These are phyloP conservation scores for Gallinago undulata DNA, from an alignment of 2,113 vertebrate genomes.

Conservation along the genomic window DNA sequence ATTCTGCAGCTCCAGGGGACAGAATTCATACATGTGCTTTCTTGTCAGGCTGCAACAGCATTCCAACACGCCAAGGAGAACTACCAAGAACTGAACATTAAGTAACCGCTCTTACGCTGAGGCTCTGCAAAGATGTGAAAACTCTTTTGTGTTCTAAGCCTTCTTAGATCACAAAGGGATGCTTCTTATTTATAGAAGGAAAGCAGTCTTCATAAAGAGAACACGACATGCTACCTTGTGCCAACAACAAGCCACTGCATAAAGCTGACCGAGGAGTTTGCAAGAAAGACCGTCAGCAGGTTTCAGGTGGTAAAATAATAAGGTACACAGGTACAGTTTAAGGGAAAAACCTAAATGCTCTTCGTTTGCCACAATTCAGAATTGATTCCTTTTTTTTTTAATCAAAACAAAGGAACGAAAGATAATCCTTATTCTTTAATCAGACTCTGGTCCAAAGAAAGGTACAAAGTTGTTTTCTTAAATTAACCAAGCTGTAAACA, in stretches of 20 bases:
- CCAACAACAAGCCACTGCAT: not conserved
- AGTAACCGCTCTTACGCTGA: not conserved
- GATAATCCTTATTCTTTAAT: not conserved
- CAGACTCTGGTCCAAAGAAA: not conserved
- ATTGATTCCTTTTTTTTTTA: not conserved
- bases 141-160: not conserved
- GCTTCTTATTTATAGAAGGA: not conserved
- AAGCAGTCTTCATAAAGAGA: not conserved
- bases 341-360: not conserved
- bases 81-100: not conserved
- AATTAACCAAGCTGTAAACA: not conserved
- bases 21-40: not conserved
- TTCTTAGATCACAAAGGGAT: not conserved
- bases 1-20: not conserved
- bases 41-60: not conserved
- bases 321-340: not conserved
- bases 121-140: not conserved
- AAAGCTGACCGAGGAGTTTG: not conserved
- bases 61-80: not conserved
- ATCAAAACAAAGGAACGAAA: not conserved
- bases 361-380: not conserved
- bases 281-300: not conserved
- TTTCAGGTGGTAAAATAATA: not conserved
- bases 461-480: not conserved
- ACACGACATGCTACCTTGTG: fast-evolving